These are phyloP conservation scores for Sciurus vulgaris DNA, from an alignment of 2,797 vertebrate genomes.

Conservation along the genomic window DNA sequence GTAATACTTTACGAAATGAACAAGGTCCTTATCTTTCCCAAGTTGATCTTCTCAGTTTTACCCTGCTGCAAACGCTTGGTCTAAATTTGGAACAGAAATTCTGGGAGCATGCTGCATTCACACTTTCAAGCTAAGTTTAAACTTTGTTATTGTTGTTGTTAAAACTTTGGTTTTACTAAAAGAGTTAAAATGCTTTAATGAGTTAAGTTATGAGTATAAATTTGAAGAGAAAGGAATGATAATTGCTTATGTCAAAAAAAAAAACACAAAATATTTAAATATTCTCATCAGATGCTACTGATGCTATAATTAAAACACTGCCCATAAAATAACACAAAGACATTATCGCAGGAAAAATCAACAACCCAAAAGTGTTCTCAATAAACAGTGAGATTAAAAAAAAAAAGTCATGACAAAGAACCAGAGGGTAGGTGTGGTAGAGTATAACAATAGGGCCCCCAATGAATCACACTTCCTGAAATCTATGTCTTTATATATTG, in stretches of 20 bases:
- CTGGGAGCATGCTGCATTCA: background rate
- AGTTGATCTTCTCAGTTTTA: background rate
- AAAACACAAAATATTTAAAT: background rate
- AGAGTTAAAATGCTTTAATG: background rate
- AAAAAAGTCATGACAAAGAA: background rate
- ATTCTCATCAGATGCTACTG: background rate
- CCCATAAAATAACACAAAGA: background rate
- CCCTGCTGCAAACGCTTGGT: background rate
- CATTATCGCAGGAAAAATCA: background rate
- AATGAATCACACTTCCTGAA: background rate
- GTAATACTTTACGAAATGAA: background rate
- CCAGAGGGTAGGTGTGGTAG: background rate
- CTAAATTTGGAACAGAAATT: background rate
- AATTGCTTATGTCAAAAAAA: conserved; percentile 46
- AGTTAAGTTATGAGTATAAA: conserved; percentile 37
- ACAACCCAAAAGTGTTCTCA: background rate
- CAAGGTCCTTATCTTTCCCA: background rate
- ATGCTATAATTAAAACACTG: conserved; percentile 20
- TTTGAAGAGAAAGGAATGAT: background rate
- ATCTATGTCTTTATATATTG: background rate
- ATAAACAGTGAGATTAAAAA: background rate
- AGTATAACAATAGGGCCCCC: background rate
- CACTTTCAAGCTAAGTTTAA: background rate
- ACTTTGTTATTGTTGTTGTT: conserved; percentile 3
- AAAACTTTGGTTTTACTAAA: background rate